phyloP scores from a whole-genome alignment of 2,113 vertebrate species.

The Nesogale talazaci region DNA sequence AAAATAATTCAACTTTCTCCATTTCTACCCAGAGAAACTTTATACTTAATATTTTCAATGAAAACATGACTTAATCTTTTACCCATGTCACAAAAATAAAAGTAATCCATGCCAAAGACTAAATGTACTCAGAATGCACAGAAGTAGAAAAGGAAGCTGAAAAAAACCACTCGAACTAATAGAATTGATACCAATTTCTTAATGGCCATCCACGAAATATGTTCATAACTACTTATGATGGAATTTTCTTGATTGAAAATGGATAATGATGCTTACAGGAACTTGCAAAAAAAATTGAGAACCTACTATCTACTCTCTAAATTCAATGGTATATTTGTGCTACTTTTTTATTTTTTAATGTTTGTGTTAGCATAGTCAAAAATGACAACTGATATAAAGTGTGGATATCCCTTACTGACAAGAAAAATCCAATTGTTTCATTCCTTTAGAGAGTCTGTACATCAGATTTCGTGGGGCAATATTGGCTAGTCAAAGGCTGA shows the following conservation, averaged over 20 bases:
- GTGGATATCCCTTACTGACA: background rate
- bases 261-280: background rate
- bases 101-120: background rate
- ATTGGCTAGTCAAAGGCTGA: background rate
- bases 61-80: background rate
- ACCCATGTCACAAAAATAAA: background rate
- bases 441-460: background rate
- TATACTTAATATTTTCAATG: conserved; percentile 18
- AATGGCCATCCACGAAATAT: background rate
- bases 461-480: background rate
- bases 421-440: background rate
- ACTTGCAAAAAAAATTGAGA: background rate
- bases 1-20: background rate
- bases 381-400: background rate
- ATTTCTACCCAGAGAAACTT: background rate
- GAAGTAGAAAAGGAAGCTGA: background rate
- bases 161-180: background rate
- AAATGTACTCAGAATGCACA: background rate
- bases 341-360: background rate
- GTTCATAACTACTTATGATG: background rate
- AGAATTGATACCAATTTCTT: background rate
- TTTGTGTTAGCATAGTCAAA: background rate
- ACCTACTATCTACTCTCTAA: background rate
- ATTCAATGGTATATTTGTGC: background rate
- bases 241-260: background rate